phyloP scores from a whole-genome alignment of 2,113 vertebrate genomes.

The Illadopsis cleaveri region DNA sequence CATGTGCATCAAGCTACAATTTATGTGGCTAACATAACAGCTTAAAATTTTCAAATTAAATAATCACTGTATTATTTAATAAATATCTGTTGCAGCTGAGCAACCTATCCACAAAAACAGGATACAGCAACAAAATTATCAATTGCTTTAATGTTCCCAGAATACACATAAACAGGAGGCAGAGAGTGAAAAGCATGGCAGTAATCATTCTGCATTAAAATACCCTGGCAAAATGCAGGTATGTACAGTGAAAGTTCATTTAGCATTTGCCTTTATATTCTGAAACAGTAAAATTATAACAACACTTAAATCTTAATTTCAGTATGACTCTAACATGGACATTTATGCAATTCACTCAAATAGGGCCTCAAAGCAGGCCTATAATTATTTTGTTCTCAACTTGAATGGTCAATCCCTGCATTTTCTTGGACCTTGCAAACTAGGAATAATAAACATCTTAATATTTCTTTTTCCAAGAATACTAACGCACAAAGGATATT shows the following conservation, averaged over 20 bases:
- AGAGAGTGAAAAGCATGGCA: not conserved
- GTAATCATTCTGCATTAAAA: not conserved
- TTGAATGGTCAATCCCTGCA: not conserved
- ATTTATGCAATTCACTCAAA: not conserved
- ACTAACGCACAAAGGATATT: not conserved
- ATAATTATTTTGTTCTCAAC: not conserved
- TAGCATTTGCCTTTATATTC: not conserved
- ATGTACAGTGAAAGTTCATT: not conserved
- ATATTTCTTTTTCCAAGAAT: not conserved
- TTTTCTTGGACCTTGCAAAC: not conserved
- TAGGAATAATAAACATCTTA: not conserved
- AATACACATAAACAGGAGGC: not conserved
- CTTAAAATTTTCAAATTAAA: not conserved
- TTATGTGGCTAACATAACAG: not conserved
- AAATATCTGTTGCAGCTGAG: conserved; percentile 21
- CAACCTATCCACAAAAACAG: not conserved
- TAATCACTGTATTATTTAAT: conserved; percentile 39
- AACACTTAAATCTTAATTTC: not conserved
- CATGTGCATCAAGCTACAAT: not conserved
- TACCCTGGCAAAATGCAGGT: not conserved
- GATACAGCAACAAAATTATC: not conserved
- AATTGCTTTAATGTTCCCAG: not conserved
- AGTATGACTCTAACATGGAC: not conserved
- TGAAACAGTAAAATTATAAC: not conserved
- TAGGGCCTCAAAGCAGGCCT: not conserved